phyloP scores from a whole-genome alignment of 2,113 vertebrate species.

The Phodopus roborovskii region DNA sequence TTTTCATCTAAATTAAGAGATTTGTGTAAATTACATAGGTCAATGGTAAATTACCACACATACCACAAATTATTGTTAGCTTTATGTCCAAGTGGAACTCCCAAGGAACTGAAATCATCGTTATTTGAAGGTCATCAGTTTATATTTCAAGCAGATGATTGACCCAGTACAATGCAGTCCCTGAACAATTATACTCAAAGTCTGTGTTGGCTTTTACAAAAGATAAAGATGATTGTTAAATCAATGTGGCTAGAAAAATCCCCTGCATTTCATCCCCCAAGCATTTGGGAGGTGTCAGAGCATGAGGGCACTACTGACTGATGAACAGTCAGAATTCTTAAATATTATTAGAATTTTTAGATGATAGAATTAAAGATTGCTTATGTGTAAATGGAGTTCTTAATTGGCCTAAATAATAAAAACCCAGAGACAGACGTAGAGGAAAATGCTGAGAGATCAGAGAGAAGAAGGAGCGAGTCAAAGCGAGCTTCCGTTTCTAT shows the following conservation, averaged over 20 bases:
- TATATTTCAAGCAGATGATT: slow-evolving; percentile 58
- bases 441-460: no score
- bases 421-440: no score
- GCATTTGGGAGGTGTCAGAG: background rate
- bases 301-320: background rate
- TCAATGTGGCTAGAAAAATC: slow-evolving; percentile 29
- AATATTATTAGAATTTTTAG: slow-evolving; percentile 39
- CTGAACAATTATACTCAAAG: slow-evolving; percentile 59
- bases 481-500: no score
- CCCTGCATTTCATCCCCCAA: background rate
- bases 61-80: slow-evolving; percentile 60
- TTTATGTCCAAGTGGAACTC: slow-evolving; percentile 53
- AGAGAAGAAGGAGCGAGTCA: no score
- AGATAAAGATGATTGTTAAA: slow-evolving; percentile 44
- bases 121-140: slow-evolving; percentile 67
- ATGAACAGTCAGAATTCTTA: background rate
- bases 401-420: no score
- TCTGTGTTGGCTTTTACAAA: slow-evolving; percentile 26
- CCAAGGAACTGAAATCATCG: slow-evolving; percentile 65
- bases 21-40: slow-evolving; percentile 51
- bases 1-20: slow-evolving; percentile 60
- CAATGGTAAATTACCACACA: slow-evolving; percentile 52
- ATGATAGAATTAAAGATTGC: background rate
- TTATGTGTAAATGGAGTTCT: background rate
- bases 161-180: background rate